Conservation (phyloP, 1,140 invertebrate species). For the Vanessa atalanta region DNA sequence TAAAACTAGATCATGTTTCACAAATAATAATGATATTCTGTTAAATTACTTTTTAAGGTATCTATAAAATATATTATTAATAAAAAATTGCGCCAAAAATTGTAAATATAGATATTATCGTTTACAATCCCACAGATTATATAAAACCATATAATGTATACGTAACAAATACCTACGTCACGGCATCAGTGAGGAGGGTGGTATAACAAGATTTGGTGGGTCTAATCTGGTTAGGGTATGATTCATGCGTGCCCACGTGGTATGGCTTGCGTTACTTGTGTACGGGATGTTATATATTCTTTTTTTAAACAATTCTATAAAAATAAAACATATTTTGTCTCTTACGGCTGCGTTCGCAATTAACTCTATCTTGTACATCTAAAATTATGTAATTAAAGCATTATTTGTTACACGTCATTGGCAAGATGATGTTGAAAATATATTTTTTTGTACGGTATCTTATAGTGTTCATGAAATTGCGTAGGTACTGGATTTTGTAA, state of each 20-base stretch:
- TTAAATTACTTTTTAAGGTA: no score
- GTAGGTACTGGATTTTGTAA: no score
- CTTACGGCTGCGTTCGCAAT: no score
- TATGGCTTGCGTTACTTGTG: constrained; percentile 33
- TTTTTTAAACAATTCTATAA: neutral
- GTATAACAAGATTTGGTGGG: constrained; percentile 65
- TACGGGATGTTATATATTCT: neutral
- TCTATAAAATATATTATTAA: neutral
- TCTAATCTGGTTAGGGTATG: constrained; percentile 72
- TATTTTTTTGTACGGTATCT: no score
- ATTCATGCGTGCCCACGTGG: constrained; percentile 58
- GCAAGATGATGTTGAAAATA: no score
- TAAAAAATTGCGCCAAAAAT: neutral
- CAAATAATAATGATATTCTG: no score
- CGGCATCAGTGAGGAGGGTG: constrained; percentile 53
- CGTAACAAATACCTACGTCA: constrained; percentile 17
- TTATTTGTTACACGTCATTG: no score
- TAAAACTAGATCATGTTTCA: no score
- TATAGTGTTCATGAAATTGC: no score
- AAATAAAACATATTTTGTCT: constrained; percentile 1
- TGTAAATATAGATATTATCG: neutral
- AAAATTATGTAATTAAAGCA: no score
- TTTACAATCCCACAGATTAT: neutral
- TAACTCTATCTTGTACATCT: no score
- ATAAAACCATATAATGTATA: neutral